Conservation (phyloP, 2,113 vertebrate species). For the Genyomyrus donnyi region DNA sequence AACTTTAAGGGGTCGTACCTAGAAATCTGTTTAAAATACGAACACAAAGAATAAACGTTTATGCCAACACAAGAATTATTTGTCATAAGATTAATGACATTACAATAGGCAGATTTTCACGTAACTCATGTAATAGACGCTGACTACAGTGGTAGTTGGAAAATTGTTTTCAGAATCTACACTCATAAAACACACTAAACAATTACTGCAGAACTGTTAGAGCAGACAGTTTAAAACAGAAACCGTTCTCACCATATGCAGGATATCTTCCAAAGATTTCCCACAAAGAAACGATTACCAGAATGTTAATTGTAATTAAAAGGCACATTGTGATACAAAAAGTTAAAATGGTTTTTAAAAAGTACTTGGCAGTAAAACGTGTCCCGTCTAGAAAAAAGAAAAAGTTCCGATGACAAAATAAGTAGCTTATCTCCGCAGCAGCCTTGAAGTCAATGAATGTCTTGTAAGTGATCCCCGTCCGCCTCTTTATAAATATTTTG, state of each 20-base stretch:
- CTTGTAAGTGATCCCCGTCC: conserved; percentile 63
- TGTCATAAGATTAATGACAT: not conserved
- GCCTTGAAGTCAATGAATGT: conserved; percentile 61
- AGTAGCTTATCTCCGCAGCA: conserved; percentile 34
- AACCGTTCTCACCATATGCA: conserved; percentile 52
- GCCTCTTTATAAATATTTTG: conserved; percentile 72
- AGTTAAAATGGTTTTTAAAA: conserved; percentile 23
- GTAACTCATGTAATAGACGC: not conserved
- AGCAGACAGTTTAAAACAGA: conserved; percentile 7
- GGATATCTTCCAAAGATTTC: conserved; percentile 50
- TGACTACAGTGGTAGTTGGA: not conserved
- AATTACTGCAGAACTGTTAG: not conserved
- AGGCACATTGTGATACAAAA: conserved; percentile 44
- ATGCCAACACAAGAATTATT: not conserved
- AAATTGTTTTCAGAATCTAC: not conserved
- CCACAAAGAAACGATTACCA: conserved; percentile 46
- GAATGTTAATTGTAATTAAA: conserved; percentile 37
- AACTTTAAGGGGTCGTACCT: not conserved
- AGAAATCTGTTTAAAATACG: not conserved
- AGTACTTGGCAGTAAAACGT: conserved; percentile 31
- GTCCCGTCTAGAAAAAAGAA: not conserved
- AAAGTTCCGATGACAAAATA: conserved; percentile 5
- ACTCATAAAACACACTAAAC: not conserved
- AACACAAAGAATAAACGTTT: not conserved
- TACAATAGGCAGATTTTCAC: not conserved